Base-by-base conservation (phyloP, 2,888 invertebrate genomes). In the Stenolophus ochropezus region DNA sequence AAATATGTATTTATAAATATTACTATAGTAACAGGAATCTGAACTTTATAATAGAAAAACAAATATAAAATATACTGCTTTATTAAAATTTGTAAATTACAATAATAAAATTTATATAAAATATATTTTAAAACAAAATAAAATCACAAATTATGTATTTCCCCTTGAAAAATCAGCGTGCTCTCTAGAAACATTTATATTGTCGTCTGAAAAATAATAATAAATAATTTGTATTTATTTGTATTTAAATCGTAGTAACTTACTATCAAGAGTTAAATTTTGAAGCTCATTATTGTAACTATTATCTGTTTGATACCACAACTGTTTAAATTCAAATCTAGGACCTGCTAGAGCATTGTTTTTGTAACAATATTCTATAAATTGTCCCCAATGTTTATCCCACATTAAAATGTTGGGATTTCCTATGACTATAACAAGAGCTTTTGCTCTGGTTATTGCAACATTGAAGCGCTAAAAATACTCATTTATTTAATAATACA, bases 381-480 rank as follows among this genome's bases (percentile, higher is more conserved):
- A 89, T 49, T 82, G 83, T 4, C 85, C 85, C 91, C 91, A 90
- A 82, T 89, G 88, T 1, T 82, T 25, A 83, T 91, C 90, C 27
- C 85, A 85, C 27, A 87, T 85, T 11, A 91, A 86, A 27, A 90
- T 88, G 0, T 88, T 84, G 47, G 85, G 93, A 90, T 90, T 93
- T 87, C 87, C 93, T 88, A 88, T 86, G 3, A 93, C 89, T 69
- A 95, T 92, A 8, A 93, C 88, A 71, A 95, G 90, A 4, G 93
- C 91, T 87, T 93, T 93, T 0, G 95, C 94, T 81, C 95, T 89
- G 0, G 94, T 94, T 11, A 95, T 85, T 0, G 94, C 92, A 3
- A 95, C 95, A 88, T 95, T 95, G 87, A 95, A 94, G 65, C 94
- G 89, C 91, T 94, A 90, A n/a, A 91, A 89, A 79, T 1, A 53